Evolutionary conservation across 2,888 invertebrate genomes (phyloP).

Genomic region (Amorpha juglandis): DNA sequence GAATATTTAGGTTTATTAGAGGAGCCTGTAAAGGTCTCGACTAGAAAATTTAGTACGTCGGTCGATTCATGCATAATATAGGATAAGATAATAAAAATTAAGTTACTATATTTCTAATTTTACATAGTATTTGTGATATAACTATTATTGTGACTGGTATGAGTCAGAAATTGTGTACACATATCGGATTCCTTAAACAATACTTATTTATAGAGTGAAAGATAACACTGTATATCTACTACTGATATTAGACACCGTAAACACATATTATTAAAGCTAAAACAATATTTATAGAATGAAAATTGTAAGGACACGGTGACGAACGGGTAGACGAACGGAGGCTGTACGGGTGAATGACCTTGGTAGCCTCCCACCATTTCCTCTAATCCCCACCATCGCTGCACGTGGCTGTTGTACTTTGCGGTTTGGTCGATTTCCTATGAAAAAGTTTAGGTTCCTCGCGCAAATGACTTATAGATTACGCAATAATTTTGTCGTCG

Average conservation of each 20-base stretch:
- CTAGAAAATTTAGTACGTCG: too few species aligned
- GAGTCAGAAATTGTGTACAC: too few species aligned
- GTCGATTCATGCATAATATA: too few species aligned
- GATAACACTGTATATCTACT: too few species aligned
- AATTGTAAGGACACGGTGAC: conserved; percentile 18
- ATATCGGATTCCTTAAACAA: too few species aligned
- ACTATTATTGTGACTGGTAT: too few species aligned
- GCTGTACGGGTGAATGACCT: conserved; percentile 15
- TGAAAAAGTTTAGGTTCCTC: conserved; percentile 23
- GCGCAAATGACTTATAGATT: conserved; percentile 20
- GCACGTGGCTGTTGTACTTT: conserved; percentile 23
- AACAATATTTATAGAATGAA: conserved; percentile 29
- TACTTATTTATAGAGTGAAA: too few species aligned
- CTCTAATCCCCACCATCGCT: conserved; percentile 22
- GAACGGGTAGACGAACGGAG: conserved; percentile 23
- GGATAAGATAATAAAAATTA: too few species aligned
- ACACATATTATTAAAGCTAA: background rate
- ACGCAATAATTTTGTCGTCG: conserved; percentile 12
- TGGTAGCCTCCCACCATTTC: conserved; percentile 19
- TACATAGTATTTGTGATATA: too few species aligned
- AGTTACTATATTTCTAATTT: too few species aligned
- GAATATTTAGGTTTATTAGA: too few species aligned
- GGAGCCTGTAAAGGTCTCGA: too few species aligned
- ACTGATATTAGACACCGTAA: background rate
- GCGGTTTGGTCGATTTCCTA: conserved; percentile 26